Percentiles rank a stretch among this genome's conserved stretches.
These are phyloP conservation scores for Rhynchotus rufescens DNA, from an alignment of 2,797 vertebrate genomes.

Conservation along the genomic window DNA sequence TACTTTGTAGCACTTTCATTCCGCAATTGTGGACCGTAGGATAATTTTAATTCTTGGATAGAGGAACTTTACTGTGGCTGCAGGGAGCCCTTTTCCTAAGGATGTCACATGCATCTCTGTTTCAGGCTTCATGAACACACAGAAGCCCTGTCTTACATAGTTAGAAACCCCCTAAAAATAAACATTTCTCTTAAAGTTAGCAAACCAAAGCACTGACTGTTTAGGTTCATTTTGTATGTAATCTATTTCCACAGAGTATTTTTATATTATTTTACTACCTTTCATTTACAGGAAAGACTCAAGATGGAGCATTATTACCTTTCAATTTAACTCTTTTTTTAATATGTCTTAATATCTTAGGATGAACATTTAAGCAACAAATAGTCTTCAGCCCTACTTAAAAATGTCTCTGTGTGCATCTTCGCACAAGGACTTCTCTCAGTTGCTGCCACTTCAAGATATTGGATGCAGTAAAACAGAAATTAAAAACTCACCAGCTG, in stretches of 20 bases:
- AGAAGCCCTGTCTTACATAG: neutral
- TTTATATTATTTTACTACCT: neutral
- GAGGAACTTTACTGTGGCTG: neutral
- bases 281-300: neutral
- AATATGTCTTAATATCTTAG: conserved; percentile 12
- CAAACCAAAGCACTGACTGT: neutral
- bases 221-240: neutral
- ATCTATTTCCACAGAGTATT: neutral
- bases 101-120: neutral
- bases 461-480: conserved; percentile 83
- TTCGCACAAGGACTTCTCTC: conserved; percentile 80
- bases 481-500: conserved; percentile 80
- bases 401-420: conserved; percentile 84
- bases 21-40: neutral
- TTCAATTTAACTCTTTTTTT: neutral
- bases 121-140: neutral
- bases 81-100: neutral
- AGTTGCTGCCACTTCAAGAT: conserved; percentile 84
- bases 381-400: conserved; percentile 19
- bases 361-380: conserved; percentile 65
- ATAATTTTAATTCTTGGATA: neutral
- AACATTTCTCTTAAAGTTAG: neutral
- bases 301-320: neutral
- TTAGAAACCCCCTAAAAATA: neutral
- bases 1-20: neutral